phyloP scores from a whole-genome alignment of 92 coral and sea anemone genomes.

The Zoanthus gigantus region DNA sequence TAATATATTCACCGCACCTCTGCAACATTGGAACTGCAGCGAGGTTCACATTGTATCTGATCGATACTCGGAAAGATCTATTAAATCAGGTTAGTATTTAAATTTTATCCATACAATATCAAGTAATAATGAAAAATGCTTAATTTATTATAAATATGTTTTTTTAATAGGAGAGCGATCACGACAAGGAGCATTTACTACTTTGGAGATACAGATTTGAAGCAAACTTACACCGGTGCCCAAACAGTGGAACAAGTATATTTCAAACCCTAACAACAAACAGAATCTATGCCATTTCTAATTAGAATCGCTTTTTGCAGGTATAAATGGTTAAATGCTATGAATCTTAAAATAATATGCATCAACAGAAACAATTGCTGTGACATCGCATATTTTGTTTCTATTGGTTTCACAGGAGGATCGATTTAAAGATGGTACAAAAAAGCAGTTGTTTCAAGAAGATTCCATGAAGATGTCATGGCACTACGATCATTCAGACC shows the following conservation, averaged over 20 bases:
- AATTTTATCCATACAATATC: neutral
- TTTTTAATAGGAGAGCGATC: slow-evolving; percentile 5
- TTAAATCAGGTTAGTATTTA: slow-evolving; percentile 55
- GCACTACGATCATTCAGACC: slow-evolving; percentile 18
- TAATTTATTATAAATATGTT: neutral
- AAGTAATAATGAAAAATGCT: neutral
- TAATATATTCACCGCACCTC: slow-evolving; percentile 14
- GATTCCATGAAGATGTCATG: slow-evolving; percentile 9
- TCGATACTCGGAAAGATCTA: slow-evolving; percentile 55
- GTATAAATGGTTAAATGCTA: neutral
- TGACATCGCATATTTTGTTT: neutral
- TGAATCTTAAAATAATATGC: neutral
- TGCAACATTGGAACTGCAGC: slow-evolving; percentile 15
- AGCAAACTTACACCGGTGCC: slow-evolving; percentile 12
- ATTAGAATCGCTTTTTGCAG: slow-evolving; percentile 1
- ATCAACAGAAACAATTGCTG: neutral
- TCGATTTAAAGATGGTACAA: slow-evolving; percentile 11
- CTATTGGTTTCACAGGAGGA: slow-evolving; percentile 4
- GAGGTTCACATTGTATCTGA: slow-evolving; percentile 59
- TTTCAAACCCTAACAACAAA: slow-evolving; percentile 8
- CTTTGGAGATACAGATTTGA: neutral
- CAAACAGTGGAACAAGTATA: slow-evolving; percentile 8
- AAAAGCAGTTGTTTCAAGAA: slow-evolving; percentile 9
- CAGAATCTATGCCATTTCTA: neutral
- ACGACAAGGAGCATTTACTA: neutral